Base-by-base conservation (phyloP, 2,797 vertebrate genomes). In the Dendrocincla tyrannina region DNA sequence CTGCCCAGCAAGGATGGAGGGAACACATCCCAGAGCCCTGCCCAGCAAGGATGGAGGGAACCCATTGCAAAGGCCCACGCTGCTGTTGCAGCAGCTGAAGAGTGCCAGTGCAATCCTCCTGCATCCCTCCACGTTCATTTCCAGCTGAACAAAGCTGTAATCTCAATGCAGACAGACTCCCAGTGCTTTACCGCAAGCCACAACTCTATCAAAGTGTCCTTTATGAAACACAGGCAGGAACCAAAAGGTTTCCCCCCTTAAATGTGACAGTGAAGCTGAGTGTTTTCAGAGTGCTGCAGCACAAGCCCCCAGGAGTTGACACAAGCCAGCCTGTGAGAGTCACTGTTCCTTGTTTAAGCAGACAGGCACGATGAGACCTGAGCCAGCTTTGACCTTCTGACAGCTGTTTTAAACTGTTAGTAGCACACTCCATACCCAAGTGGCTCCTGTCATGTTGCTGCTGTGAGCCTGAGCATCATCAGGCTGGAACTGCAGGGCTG, bases 61-160 rank as follows among this genome's bases (percentile, higher is more conserved):
- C 37, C 28, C 20, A 24, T 24, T 13, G 19, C 72, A 47, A 56
- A 84, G 73, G 49, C 62, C 30, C 52, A 39, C 11, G 28, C 7
- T 42, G 41, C 15, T 17, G 24, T 16, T 23, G 44, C 24, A 67
- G 88, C 39, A 53, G 44, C 59, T 42, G 37, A 72, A 76, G 42
- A 44, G 39, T 0, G 0, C 25, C 53, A 0, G 2, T 55, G 2
- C 59, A 72, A 39, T 23, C 33, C 67, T 89, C 27, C 89, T 30
- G 59, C 55, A 39, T 16, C 63, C 53, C 50, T 42, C 37, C 88
- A 55, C 1, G 1, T 11, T 22, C 5, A 41, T 63, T 50, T 76
- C 17, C 63, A 77, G 11, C 16, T 15, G 28, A 68, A 32, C 2
- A 1, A 75, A 85, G 64, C 37, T 18, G 32, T 17, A 27, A 32